Conservation (phyloP, 2,113 vertebrate genomes). For the Rhinoderma darwinii region DNA sequence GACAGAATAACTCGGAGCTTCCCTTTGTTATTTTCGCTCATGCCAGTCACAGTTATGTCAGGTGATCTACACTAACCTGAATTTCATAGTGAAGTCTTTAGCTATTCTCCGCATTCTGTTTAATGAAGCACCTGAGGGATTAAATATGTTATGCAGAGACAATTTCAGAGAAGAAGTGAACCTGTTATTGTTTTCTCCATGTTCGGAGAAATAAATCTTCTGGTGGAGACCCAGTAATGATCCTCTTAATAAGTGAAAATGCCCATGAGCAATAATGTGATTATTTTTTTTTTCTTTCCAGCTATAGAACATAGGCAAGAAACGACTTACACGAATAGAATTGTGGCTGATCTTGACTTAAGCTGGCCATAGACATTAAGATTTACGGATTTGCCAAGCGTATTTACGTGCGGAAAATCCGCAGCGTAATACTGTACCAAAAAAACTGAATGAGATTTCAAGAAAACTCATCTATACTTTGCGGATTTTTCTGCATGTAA, state of each 20-base stretch:
- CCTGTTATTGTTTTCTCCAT: background rate
- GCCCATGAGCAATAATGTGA: background rate
- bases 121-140: constrained; percentile 13
- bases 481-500: too few species aligned
- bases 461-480: too few species aligned
- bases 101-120: constrained; percentile 5
- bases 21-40: constrained; percentile 11
- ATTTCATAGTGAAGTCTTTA: background rate
- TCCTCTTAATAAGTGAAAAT: background rate
- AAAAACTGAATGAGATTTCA: too few species aligned
- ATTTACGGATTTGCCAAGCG: too few species aligned
- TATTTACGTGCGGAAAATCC: too few species aligned
- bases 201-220: background rate
- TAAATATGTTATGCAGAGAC: background rate
- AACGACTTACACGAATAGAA: background rate
- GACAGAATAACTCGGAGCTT: background rate
- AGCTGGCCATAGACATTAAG: too few species aligned
- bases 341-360: background rate
- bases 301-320: background rate
- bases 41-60: constrained; percentile 11
- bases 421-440: too few species aligned
- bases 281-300: background rate
- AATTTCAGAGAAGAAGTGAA: background rate
- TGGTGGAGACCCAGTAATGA: background rate
- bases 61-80: background rate